phyloP scores from a whole-genome alignment of 2,888 invertebrate species.

The Heliconius sara region DNA sequence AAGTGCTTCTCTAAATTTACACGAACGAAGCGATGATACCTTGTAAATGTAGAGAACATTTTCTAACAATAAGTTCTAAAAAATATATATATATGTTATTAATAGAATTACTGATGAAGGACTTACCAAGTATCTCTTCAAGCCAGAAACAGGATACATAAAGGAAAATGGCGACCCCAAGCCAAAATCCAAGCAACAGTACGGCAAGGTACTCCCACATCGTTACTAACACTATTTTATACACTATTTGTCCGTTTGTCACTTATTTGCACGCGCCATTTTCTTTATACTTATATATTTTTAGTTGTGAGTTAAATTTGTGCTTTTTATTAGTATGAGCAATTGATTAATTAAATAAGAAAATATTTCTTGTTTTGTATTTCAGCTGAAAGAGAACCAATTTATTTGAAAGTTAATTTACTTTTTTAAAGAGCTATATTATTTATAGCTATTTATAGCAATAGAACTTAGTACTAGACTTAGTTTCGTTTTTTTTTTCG shows the following conservation, averaged over 20 bases:
- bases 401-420: neutral
- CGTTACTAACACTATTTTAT: slow-evolving; percentile 47
- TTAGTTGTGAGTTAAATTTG: neutral
- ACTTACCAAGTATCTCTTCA: slow-evolving; percentile 86
- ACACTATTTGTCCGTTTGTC: slow-evolving; percentile 7
- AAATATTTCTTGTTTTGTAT: neutral
- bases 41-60: no score
- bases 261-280: slow-evolving; percentile 24
- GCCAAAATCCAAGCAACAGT: slow-evolving; percentile 78
- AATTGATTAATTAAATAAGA: neutral
- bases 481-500: no score
- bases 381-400: neutral
- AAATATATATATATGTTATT: neutral
- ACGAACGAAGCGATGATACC: no score
- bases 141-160: slow-evolving; percentile 84
- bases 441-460: no score
- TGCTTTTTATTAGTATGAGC: neutral
- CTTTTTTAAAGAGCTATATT: no score
- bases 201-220: slow-evolving; percentile 80
- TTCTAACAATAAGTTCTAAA: neutral
- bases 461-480: no score
- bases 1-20: no score
- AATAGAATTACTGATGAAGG: slow-evolving; percentile 39
- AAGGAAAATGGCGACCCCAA: slow-evolving; percentile 79
- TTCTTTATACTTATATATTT: slow-evolving; percentile 6